phyloP scores from a whole-genome alignment of 2,888 invertebrate genomes.

The Selenia dentaria region DNA sequence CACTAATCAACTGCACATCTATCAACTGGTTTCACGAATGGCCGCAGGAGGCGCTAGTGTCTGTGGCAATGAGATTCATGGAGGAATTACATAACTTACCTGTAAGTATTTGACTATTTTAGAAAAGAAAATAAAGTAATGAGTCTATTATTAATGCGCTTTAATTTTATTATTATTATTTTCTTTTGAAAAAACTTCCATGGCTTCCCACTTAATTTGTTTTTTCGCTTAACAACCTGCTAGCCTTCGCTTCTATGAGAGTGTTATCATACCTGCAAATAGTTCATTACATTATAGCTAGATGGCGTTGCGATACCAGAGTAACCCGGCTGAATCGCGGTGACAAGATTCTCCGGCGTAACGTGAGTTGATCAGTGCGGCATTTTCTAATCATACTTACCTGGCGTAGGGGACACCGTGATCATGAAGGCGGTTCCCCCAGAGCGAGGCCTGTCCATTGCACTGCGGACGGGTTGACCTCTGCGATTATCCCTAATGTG shows the following conservation, averaged over 20 bases:
- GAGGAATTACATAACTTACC: constrained; percentile 91
- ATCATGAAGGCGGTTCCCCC: constrained; percentile 23
- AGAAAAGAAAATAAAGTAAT: too few relatives aligned
- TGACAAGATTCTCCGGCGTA: constrained; percentile 1
- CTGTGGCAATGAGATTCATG: constrained; percentile 95
- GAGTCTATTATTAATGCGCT: too few relatives aligned
- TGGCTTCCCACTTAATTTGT: too few relatives aligned
- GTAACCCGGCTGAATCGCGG: not conserved
- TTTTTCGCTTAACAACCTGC: too few relatives aligned
- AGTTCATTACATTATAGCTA: not conserved
- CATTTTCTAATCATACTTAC: too few relatives aligned
- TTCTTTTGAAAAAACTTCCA: too few relatives aligned
- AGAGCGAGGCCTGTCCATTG: constrained; percentile 19
- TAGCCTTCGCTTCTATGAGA: too few relatives aligned
- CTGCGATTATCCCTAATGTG: constrained; percentile 17
- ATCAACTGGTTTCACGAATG: constrained; percentile 99
- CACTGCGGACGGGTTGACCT: constrained; percentile 23
- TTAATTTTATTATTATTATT: too few relatives aligned
- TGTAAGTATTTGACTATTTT: constrained; percentile 72
- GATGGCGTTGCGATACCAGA: not conserved
- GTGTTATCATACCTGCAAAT: not conserved
- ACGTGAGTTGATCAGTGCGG: not conserved
- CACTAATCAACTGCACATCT: constrained; percentile 96
- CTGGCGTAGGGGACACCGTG: constrained; percentile 23
- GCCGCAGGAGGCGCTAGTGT: constrained; percentile 98